Evolutionary conservation across 2,888 invertebrate species (phyloP), one percentile per base, ranked within the genome.

Genomic region (Sinelater perroti): DNA sequence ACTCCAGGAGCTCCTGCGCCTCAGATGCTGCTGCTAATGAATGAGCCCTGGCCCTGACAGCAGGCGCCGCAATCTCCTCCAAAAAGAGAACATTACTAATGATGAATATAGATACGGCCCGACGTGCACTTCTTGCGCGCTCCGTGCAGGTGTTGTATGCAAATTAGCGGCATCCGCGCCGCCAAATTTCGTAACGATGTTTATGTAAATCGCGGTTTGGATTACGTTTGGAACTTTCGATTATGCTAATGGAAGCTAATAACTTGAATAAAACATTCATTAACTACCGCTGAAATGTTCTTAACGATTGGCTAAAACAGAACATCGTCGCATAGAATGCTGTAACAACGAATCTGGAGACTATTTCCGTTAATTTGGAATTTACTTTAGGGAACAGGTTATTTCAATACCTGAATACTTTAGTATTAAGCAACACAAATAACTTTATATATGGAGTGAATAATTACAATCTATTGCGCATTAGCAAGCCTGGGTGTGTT

Each of bases 61-160:
- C 44, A 44, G 44, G 44, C 44, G 30, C 44, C 44, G 44, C 26
- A 30, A 30, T 44, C 44, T 42, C 26, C 26, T 30, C 44, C 44
- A 30, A 28, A 30, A 44, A 6, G 44, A 16, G 28, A 44, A 30
- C 44, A 44, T 44, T 44, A 44, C 44, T 28, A 44, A 44, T 44
- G 44, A 44, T 30, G 44, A 44, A 44, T 44, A 30, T 44, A 44
- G 30, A 44, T 26, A 30, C 30, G 30, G 17, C 30, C 30, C 28
- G 13, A 44, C 28, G 28, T 44, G 44, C 44, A 30, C 11, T 44
- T 30, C 30, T 44, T 44, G 44, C 26, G 14, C 31, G 20, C 17
- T 14, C 33, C 33, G 31, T 42, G 52, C 52, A 52, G 52, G 40
- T 52, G 52, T 52, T 52, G 42, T 33, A 52, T 52, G 52, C 52